A percentile compares a stretch with the other conserved stretches of the same genome.
Evolutionary conservation across 2,797 vertebrate genomes (phyloP).

Genomic region (Arctocebus calabarensis): DNA sequence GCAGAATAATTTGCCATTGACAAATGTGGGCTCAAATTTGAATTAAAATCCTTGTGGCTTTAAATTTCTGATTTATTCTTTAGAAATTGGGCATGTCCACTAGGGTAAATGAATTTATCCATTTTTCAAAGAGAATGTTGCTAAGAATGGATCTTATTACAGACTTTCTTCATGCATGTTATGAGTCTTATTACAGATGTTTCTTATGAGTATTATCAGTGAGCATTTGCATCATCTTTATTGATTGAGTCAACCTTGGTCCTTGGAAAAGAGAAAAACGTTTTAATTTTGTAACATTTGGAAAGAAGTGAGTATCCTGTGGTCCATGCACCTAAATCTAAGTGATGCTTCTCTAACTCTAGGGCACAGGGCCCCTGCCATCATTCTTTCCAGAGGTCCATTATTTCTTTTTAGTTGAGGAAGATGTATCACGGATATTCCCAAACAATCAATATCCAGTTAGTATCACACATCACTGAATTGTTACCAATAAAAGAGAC

Average conservation of each 20-base stretch:
- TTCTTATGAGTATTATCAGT: background rate
- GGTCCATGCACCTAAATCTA: background rate
- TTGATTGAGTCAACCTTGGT: background rate
- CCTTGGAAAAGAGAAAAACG: background rate
- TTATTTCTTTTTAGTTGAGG: background rate
- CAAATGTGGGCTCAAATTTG: background rate
- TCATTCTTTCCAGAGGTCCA: background rate
- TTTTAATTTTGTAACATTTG: background rate
- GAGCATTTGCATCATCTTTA: background rate
- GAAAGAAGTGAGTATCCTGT: background rate
- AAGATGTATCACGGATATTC: background rate
- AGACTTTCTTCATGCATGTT: background rate
- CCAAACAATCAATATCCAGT: background rate
- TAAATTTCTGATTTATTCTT: background rate
- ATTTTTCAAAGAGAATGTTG: constrained; percentile 23
- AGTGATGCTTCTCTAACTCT: background rate
- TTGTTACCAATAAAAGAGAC: constrained; percentile 23
- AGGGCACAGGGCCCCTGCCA: background rate
- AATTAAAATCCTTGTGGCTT: constrained; percentile 17
- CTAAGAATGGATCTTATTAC: background rate
- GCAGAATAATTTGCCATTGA: background rate
- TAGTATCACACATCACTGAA: constrained; percentile 12
- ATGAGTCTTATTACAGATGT: background rate
- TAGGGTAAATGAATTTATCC: background rate
- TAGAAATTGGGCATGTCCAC: background rate